Evolutionary conservation across 2,113 vertebrate species (phyloP).

Genomic region (Hippocampus comes): DNA sequence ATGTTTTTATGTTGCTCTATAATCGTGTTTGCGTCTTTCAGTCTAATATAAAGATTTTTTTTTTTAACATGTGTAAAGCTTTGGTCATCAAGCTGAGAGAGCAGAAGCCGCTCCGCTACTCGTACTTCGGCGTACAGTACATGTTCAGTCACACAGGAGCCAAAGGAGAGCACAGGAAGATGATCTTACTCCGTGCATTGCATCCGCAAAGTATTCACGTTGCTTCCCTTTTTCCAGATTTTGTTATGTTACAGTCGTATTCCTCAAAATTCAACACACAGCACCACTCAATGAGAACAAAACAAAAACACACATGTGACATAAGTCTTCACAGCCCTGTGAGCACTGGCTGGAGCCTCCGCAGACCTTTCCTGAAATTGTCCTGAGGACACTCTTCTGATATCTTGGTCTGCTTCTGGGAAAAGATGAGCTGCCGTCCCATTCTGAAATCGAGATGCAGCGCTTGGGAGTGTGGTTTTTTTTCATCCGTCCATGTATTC

Average conservation of each 20-base stretch:
- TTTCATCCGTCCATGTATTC: too few relatives aligned
- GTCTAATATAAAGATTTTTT: constrained; percentile 19
- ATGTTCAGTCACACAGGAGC: constrained; percentile 3
- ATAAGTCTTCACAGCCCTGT: too few relatives aligned
- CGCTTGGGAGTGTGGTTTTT: too few relatives aligned
- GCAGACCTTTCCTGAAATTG: too few relatives aligned
- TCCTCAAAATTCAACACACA: background rate
- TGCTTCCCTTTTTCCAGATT: background rate
- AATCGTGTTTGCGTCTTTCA: constrained; percentile 57
- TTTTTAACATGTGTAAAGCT: constrained; percentile 14
- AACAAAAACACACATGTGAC: too few relatives aligned
- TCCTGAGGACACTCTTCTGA: too few relatives aligned
- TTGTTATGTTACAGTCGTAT: background rate
- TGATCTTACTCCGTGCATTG: background rate
- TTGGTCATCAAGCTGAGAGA: background rate
- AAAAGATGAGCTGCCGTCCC: too few relatives aligned
- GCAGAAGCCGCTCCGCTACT: constrained; percentile 3
- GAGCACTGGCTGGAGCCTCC: too few relatives aligned
- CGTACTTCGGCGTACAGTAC: background rate
- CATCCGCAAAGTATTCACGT: background rate
- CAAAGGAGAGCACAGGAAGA: background rate
- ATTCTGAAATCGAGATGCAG: too few relatives aligned
- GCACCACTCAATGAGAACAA: too few relatives aligned
- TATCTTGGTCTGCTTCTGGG: too few relatives aligned
- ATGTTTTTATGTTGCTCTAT: constrained; percentile 38